Conservation (phyloP, 2,113 vertebrate genomes). For the Platycercus adscitus region DNA sequence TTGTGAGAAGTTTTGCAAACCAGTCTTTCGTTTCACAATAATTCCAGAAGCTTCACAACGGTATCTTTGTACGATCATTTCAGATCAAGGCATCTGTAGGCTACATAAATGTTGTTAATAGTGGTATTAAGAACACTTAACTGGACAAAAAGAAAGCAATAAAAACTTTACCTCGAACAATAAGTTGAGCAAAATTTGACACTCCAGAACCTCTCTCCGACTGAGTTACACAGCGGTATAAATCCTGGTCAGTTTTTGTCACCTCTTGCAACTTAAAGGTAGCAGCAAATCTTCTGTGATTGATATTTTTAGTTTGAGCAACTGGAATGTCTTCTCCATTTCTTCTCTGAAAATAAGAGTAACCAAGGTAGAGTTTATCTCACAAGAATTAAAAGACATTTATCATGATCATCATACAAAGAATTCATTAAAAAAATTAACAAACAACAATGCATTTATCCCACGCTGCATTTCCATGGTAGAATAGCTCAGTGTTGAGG, state of each 20-base stretch:
- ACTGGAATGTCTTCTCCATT: slow-evolving; percentile 98
- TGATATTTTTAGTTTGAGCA: slow-evolving; percentile 96
- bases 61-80: background rate
- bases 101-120: background rate
- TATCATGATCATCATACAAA: background rate
- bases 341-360: slow-evolving; percentile 80
- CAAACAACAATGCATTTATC: background rate
- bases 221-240: slow-evolving; percentile 97
- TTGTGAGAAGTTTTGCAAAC: background rate
- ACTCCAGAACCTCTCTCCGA: slow-evolving; percentile 96
- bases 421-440: background rate
- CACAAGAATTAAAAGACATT: background rate
- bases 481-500: background rate
- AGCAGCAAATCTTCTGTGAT: slow-evolving; percentile 96
- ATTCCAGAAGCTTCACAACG: background rate
- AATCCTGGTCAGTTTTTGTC: slow-evolving; percentile 92
- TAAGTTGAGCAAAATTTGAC: slow-evolving; percentile 96
- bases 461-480: rapidly evolving
- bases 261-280: slow-evolving; percentile 95
- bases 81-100: background rate
- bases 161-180: slow-evolving; percentile 89
- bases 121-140: background rate
- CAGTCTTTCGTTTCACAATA: background rate
- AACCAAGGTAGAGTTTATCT: slow-evolving; percentile 45
- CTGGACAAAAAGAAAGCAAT: background rate